A percentile compares a stretch with the other conserved stretches of the same genome.
These are phyloP conservation scores for Morone saxatilis DNA, from an alignment of 2,113 vertebrate genomes.

Conservation along the genomic window DNA sequence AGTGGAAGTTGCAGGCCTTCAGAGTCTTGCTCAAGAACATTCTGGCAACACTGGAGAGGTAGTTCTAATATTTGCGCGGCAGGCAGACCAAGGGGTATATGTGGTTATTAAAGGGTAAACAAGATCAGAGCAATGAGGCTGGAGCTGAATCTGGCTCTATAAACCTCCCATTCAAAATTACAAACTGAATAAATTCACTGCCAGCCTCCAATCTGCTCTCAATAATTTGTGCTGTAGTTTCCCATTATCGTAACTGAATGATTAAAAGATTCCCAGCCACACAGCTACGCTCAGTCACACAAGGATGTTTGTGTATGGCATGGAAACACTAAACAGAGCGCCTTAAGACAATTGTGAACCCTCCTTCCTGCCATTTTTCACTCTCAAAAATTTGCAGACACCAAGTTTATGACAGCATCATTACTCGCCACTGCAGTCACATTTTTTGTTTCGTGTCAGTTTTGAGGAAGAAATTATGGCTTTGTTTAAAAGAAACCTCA, in stretches of 20 bases:
- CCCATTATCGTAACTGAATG: slow-evolving; percentile 61
- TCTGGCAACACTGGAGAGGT: neutral
- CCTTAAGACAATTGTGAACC: slow-evolving; percentile 39
- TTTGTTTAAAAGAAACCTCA: slow-evolving; percentile 21
- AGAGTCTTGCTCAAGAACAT: neutral
- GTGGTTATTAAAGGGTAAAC: slow-evolving; percentile 31
- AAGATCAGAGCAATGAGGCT: slow-evolving; percentile 6
- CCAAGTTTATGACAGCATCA: slow-evolving; percentile 26
- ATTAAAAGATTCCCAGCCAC: slow-evolving; percentile 61
- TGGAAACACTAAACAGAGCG: slow-evolving; percentile 46
- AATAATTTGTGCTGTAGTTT: slow-evolving; percentile 58
- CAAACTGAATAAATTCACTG: slow-evolving; percentile 39
- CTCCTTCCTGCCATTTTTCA: slow-evolving; percentile 60
- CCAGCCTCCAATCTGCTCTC: slow-evolving; percentile 60
- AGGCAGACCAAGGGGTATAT: neutral
- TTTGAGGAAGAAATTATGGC: slow-evolving; percentile 23
- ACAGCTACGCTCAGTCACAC: slow-evolving; percentile 43
- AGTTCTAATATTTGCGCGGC: slow-evolving; percentile 20
- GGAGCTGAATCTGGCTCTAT: neutral
- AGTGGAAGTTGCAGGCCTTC: neutral
- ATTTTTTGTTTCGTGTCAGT: slow-evolving; percentile 23
- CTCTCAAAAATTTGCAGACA: slow-evolving; percentile 43
- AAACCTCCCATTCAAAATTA: slow-evolving; percentile 29
- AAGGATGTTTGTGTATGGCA: slow-evolving; percentile 39
- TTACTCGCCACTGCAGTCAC: slow-evolving; percentile 6